These are phyloP conservation scores for Clitarchus hookeri DNA, from an alignment of 2,888 invertebrate genomes.

Conservation along the genomic window DNA sequence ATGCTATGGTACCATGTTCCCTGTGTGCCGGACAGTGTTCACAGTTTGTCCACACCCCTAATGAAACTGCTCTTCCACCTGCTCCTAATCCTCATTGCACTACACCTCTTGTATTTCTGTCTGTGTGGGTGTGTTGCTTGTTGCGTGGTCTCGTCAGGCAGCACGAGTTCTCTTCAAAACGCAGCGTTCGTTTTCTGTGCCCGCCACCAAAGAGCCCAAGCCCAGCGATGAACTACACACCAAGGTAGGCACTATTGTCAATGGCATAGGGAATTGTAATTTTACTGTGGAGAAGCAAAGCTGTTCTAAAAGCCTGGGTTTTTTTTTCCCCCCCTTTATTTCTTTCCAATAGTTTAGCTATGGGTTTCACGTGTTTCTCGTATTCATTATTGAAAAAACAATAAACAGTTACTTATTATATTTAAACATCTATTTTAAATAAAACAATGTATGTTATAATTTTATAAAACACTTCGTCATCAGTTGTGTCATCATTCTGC, in stretches of 20 bases:
- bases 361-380: too few relatives aligned
- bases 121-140: slow-evolving; percentile 34
- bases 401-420: too few relatives aligned
- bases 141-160: slow-evolving; percentile 55
- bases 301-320: too few relatives aligned
- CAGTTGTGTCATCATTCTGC: too few relatives aligned
- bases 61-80: background rate
- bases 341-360: too few relatives aligned
- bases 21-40: background rate
- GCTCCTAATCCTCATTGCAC: background rate
- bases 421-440: too few relatives aligned
- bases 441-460: too few relatives aligned
- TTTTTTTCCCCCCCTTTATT: too few relatives aligned
- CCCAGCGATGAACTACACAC: slow-evolving; percentile 55
- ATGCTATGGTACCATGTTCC: too few relatives aligned
- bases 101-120: background rate
- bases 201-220: slow-evolving; percentile 80
- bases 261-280: background rate
- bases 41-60: background rate
- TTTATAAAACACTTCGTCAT: too few relatives aligned
- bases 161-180: slow-evolving; percentile 87
- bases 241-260: slow-evolving; percentile 52
- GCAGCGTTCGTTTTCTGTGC: slow-evolving; percentile 91
- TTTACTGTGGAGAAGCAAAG: background rate
- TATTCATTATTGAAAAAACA: too few relatives aligned